Evolutionary conservation across 2,888 invertebrate genomes (phyloP).

Genomic region (Euphydryas editha): DNA sequence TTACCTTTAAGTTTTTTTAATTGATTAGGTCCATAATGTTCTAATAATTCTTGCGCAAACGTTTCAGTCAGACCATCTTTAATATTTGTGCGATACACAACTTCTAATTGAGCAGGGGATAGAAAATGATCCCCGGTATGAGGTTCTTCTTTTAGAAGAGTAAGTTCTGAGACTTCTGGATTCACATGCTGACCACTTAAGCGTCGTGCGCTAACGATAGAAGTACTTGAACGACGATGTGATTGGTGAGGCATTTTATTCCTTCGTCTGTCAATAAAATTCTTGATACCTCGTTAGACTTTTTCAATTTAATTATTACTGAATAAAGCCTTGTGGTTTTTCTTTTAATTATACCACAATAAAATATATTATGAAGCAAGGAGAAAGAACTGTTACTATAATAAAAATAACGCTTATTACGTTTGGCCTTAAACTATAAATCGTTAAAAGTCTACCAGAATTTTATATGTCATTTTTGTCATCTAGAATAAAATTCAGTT

Average conservation of each 20-base stretch:
- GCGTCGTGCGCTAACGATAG: constrained; percentile 48
- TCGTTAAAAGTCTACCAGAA: background rate
- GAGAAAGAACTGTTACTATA: background rate
- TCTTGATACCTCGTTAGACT: background rate
- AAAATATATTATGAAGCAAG: background rate
- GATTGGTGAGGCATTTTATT: constrained; percentile 54
- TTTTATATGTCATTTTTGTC: background rate
- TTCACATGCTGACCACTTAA: constrained; percentile 48
- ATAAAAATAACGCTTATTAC: background rate
- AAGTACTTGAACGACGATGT: constrained; percentile 52
- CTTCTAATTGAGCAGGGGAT: constrained; percentile 67
- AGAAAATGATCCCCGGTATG: constrained; percentile 76
- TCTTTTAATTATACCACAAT: background rate
- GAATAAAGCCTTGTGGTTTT: background rate
- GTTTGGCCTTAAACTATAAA: background rate
- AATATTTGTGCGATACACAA: constrained; percentile 72
- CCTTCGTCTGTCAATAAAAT: background rate
- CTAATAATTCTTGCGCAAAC: constrained; percentile 79
- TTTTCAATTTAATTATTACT: background rate
- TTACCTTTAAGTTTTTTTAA: constrained; percentile 84
- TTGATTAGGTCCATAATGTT: constrained; percentile 84
- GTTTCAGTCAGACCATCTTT: constrained; percentile 79
- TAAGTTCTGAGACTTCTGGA: constrained; percentile 53
- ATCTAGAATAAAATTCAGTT: background rate
- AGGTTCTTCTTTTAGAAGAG: constrained; percentile 66